Percentiles rank a stretch among this genome's conserved stretches.
phyloP scores from a whole-genome alignment of 1,140 invertebrate species.

The Sycophila sp. region DNA sequence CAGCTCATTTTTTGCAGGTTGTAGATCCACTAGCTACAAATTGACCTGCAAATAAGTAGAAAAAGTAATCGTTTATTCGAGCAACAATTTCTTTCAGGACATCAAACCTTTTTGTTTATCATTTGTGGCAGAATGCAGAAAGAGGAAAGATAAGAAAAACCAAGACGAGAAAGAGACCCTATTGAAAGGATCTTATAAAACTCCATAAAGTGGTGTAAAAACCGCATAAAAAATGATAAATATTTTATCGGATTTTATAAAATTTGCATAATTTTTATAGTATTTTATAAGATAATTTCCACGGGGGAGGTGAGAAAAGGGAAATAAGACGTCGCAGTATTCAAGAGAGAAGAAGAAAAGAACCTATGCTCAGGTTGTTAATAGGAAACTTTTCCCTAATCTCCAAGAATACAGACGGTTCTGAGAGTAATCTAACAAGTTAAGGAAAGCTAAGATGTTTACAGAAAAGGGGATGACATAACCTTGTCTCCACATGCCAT shows the following conservation, averaged over 20 bases:
- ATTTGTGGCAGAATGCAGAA: too few species aligned
- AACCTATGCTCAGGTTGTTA: too few species aligned
- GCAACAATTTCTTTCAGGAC: background rate
- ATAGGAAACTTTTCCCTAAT: too few species aligned
- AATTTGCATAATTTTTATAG: too few species aligned
- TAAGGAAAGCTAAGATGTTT: background rate
- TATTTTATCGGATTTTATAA: too few species aligned
- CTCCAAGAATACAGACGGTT: too few species aligned
- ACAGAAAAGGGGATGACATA: slow-evolving; percentile 21
- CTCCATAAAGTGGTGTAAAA: too few species aligned
- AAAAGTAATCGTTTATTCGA: background rate
- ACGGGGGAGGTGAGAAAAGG: background rate
- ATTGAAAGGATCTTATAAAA: too few species aligned
- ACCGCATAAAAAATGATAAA: too few species aligned
- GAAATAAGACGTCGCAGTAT: background rate
- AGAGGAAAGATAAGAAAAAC: background rate
- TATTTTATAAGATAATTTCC: too few species aligned
- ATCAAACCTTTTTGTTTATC: background rate
- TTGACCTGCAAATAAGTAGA: background rate
- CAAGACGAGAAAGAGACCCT: too few species aligned
- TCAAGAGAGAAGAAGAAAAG: too few species aligned
- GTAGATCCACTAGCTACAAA: slow-evolving; percentile 47
- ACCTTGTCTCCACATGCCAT: slow-evolving; percentile 11
- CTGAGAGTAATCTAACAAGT: background rate
- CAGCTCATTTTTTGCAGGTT: slow-evolving; percentile 49